A percentile compares a stretch with the other conserved stretches of the same genome.
phyloP scores from a whole-genome alignment of 2,113 vertebrate species.

The Lophius piscatorius region DNA sequence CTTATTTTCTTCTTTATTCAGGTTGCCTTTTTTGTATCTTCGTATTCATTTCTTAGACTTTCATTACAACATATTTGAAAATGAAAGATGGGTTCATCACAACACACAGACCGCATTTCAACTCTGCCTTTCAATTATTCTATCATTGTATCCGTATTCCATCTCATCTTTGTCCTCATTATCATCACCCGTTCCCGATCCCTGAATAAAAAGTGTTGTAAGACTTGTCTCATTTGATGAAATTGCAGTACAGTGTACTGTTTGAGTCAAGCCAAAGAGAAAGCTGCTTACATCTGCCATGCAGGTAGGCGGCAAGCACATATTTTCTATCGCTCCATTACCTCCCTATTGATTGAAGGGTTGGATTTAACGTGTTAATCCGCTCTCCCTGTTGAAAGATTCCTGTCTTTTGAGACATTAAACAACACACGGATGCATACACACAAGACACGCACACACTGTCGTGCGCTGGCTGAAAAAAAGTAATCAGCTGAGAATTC shows the following conservation, averaged over 20 bases:
- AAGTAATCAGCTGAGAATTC: slow-evolving; percentile 63
- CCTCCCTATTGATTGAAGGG: slow-evolving; percentile 68
- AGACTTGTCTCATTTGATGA: neutral
- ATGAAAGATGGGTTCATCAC: too few relatives aligned
- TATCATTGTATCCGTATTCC: too few relatives aligned
- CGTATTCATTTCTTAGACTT: too few relatives aligned
- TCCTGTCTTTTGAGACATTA: slow-evolving; percentile 61
- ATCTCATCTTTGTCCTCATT: neutral
- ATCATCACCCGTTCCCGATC: neutral
- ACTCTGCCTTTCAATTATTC: neutral
- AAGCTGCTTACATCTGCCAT: slow-evolving; percentile 19
- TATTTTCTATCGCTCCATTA: slow-evolving; percentile 65
- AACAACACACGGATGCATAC: slow-evolving; percentile 37
- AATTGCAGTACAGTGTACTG: slow-evolving; percentile 10
- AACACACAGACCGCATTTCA: too few relatives aligned
- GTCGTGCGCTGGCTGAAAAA: slow-evolving; percentile 16
- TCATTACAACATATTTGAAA: too few relatives aligned
- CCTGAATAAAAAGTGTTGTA: slow-evolving; percentile 1
- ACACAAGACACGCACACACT: slow-evolving; percentile 16
- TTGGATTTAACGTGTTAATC: slow-evolving; percentile 75
- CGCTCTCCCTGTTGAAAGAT: slow-evolving; percentile 61
- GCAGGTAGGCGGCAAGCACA: slow-evolving; percentile 30
- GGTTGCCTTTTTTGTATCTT: too few relatives aligned
- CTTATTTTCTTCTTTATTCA: too few relatives aligned
- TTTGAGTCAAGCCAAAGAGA: slow-evolving; percentile 13